phyloP scores from a whole-genome alignment of 1,140 invertebrate genomes.

The Pteromalus puparum region DNA sequence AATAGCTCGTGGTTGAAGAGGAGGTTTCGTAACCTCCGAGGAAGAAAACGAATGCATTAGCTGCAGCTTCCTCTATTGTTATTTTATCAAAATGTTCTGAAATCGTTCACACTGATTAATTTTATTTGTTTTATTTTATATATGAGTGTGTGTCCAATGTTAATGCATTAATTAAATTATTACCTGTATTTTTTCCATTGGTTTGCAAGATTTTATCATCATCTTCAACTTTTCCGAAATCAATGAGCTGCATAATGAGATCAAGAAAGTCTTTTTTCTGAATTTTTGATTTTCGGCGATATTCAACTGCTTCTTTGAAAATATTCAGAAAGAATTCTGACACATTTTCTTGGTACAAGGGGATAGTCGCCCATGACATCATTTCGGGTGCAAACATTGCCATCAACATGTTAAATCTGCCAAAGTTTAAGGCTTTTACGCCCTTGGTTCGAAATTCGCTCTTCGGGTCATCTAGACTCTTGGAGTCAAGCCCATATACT shows the following conservation, averaged over 20 bases:
- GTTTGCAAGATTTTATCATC: too few relatives aligned
- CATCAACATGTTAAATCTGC: not conserved
- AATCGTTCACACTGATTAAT: not conserved
- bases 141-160: too few relatives aligned
- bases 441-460: conserved; percentile 51
- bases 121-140: not conserved
- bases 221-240: conserved; percentile 50
- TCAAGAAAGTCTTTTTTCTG: conserved; percentile 66
- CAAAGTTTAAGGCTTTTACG: not conserved
- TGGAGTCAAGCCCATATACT: conserved; percentile 74
- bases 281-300: conserved; percentile 58
- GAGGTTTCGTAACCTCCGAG: conserved; percentile 60
- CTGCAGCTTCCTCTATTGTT: conserved; percentile 42
- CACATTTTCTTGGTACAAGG: conserved; percentile 26
- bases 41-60: conserved; percentile 59
- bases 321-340: conserved; percentile 61
- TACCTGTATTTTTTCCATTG: too few relatives aligned
- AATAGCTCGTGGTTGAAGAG: conserved; percentile 48
- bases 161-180: too few relatives aligned
- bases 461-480: conserved; percentile 65
- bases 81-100: conserved; percentile 38
- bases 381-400: not conserved
- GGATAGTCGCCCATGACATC: not conserved
- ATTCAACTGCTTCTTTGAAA: conserved; percentile 59
- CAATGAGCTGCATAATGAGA: conserved; percentile 61